These are phyloP conservation scores for Nemapogon koenigi DNA, from an alignment of 2,888 invertebrate genomes.

Conservation along the genomic window DNA sequence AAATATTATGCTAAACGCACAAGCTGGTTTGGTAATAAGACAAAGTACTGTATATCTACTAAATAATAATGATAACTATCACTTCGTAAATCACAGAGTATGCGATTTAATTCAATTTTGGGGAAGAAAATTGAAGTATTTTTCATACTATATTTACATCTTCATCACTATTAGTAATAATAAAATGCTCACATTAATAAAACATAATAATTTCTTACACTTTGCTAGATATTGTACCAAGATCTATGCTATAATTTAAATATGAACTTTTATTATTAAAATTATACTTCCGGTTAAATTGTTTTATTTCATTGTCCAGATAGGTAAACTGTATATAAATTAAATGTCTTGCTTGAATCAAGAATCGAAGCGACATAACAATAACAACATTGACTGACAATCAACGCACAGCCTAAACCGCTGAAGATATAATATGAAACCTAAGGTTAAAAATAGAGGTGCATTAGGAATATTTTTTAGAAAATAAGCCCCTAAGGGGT, in stretches of 20 bases:
- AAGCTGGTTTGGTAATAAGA: slow-evolving; percentile 22
- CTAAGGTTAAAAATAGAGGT: no score
- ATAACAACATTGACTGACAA: no score
- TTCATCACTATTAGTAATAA: slow-evolving; percentile 21
- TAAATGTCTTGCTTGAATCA: no score
- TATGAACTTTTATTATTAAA: slow-evolving; percentile 64
- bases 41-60: slow-evolving; percentile 3
- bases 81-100: slow-evolving; percentile 20
- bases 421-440: no score
- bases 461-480: no score
- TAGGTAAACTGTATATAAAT: no score
- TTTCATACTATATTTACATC: slow-evolving; percentile 22
- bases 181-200: slow-evolving; percentile 47
- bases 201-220: slow-evolving; percentile 52
- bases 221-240: slow-evolving; percentile 56
- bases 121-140: slow-evolving; percentile 57
- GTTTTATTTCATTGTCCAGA: slow-evolving; percentile 34
- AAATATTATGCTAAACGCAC: slow-evolving; percentile 43
- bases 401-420: no score
- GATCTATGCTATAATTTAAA: slow-evolving; percentile 58
- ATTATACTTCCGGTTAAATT: slow-evolving; percentile 54
- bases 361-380: no score
- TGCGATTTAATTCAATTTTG: slow-evolving; percentile 51
- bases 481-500: no score
- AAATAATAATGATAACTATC: slow-evolving; percentile 10